Base-by-base conservation (phyloP, 1,140 invertebrate genomes). In the Heterodera carotae region DNA sequence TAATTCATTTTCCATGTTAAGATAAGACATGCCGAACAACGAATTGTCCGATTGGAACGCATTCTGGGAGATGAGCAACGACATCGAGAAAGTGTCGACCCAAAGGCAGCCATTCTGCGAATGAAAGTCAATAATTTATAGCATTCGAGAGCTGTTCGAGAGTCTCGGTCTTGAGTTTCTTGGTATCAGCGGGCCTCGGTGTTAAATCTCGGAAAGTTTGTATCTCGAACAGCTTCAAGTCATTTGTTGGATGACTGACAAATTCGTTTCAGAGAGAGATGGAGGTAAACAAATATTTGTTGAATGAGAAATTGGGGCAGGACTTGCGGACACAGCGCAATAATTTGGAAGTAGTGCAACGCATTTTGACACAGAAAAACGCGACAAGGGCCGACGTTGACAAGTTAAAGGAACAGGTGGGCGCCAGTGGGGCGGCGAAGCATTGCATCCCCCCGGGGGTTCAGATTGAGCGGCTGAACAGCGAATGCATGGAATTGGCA, bases 391-490 rank as follows among this genome's bases (percentile, higher is more conserved):
- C 74, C 0, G 81, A 85, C 27, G 76, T 82, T 25, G 43, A 36
- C n/a, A 72, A 74, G 34, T 67, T 82, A 25, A 83, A 82, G 48
- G 66, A 83, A 77, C 43, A 80, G 39, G 69, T 76, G 36, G 43
- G 43, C 0, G 18, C 3, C 10, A 53, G 48, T 8, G 10, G 12
- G 48, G 6, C 10, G 48, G 48, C 12, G 18, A 0, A 53, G 18
- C 12, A 53, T 43, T 43, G 39, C n/a, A 22, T 18, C 4, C 48
- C 48, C 12, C 48, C 48, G 48, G 48, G 48, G 48, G 12, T 67
- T 34, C 36, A 82, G 81, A 82, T 82, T 39, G 81, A 84, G 62
- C 25, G 80, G 18, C 33, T 83, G 22, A 83, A 84, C 62, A 75
- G 68, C 27, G 80, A 84, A 56, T 77, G 83, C 39, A 84, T 82